Percentiles rank a stretch among this genome's conserved stretches.
phyloP scores from a whole-genome alignment of 1,140 invertebrate genomes.

The Amyelois transitella region DNA sequence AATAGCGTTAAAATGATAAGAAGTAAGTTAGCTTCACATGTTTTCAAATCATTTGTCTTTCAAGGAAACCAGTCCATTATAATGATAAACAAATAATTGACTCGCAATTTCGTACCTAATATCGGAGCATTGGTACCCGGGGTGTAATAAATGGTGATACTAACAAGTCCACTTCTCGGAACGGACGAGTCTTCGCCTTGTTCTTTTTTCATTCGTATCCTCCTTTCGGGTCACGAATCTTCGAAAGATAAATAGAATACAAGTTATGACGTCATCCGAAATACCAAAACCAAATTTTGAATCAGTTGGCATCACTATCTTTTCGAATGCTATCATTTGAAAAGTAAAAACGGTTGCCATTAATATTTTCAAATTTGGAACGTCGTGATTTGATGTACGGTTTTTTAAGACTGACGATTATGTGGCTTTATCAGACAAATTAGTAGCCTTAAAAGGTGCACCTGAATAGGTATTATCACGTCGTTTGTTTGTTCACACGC shows the following conservation, averaged over 20 bases:
- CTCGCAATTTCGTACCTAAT: conserved; percentile 47
- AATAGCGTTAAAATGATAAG: background rate
- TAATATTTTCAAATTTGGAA: background rate
- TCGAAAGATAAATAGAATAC: conserved; percentile 58
- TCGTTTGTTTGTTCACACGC: conserved; percentile 61
- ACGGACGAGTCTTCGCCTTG: conserved; percentile 40
- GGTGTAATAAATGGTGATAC: conserved; percentile 67
- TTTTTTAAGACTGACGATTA: background rate
- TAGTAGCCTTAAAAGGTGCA: conserved; percentile 19
- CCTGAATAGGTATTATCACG: conserved; percentile 55
- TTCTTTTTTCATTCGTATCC: conserved; percentile 37
- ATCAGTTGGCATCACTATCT: conserved; percentile 1
- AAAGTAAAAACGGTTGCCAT: background rate
- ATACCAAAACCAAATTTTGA: background rate
- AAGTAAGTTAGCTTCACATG: background rate
- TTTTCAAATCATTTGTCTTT: background rate
- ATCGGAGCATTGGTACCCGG: conserved; percentile 31
- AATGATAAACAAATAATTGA: conserved; percentile 41
- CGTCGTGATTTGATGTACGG: background rate
- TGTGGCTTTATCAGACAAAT: conserved; percentile 13
- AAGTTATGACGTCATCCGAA: conserved; percentile 41
- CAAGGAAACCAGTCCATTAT: conserved; percentile 4
- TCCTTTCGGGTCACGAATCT: conserved; percentile 60
- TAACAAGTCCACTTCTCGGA: conserved; percentile 64
- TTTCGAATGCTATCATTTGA: background rate